Base-by-base conservation (phyloP, 2,888 invertebrate species). In the Zonitis immaculata region DNA sequence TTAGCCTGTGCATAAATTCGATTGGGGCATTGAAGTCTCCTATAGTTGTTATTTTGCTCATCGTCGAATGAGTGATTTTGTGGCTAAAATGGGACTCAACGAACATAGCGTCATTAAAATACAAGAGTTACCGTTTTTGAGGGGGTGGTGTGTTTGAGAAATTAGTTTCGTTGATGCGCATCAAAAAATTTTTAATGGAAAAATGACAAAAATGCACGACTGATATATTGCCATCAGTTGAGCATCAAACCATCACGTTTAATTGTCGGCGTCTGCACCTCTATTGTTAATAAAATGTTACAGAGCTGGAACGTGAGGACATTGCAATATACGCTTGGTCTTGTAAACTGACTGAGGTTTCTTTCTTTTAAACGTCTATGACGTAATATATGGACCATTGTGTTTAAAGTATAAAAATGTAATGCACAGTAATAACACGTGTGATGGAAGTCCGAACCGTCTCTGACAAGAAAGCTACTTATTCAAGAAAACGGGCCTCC, bases 351-450 rank as follows among this genome's bases (percentile, higher is more conserved):
- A 47, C 48, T 35, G 46, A 50, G 50, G 54, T 56, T 57, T 35
- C 35, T 47, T 54, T 44, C 58, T 61, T 56, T 35, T n/a, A n/a
- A 35, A 56, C 56, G 56, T 59, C 64, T 64, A 65, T 66, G 65
- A 65, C 66, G 72, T 74, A 73, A 74, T 73, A 71, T 73, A 73
- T 73, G 73, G 72, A 69, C 73, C 70, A 74, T 74, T 74, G 74
- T 74, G 73, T 73, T 66, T 71, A 58, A 61, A 57, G 58, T 57
- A 63, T 66, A 71, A 71, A 74, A 74, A 72, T 70, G 68, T 65
- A 66, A 66, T 66, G 64, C 65, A 66, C 68, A 66, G 73, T 70
- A 73, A 71, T 72, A 74, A 73, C 71, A 67, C 67, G 66, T 70
- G 71, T 71, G 72, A 73, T 72, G 71, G 70, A 71, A 70, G 71